phyloP scores from a whole-genome alignment of 1,140 invertebrate genomes.

The Tetranychus cinnabarinus region DNA sequence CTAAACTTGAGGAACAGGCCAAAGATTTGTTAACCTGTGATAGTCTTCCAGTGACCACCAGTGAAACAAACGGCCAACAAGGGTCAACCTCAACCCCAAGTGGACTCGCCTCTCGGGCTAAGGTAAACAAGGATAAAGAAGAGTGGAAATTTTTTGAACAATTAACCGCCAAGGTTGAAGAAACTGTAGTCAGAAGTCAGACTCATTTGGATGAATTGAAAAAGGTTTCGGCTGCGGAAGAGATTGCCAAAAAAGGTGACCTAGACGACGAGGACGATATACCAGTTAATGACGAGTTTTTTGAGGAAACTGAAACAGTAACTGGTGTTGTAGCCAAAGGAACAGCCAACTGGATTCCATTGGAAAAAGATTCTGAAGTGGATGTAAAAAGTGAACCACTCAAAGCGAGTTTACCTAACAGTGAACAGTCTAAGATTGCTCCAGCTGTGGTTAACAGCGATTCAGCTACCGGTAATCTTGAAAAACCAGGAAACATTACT shows the following conservation, averaged over 20 bases:
- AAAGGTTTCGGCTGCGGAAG: conserved; percentile 8
- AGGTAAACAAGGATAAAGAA: conserved; percentile 18
- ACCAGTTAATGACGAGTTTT: conserved; percentile 4
- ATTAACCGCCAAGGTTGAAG: conserved; percentile 22
- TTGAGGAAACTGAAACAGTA: neutral
- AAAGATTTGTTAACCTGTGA: neutral
- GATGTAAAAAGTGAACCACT: neutral
- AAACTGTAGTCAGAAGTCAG: conserved; percentile 21
- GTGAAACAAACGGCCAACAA: neutral
- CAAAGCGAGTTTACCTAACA: neutral
- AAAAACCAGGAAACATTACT: no score
- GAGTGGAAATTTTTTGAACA: conserved; percentile 24
- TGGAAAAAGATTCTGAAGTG: neutral
- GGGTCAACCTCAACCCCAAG: neutral
- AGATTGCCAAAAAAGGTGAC: conserved; percentile 9
- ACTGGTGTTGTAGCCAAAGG: neutral
- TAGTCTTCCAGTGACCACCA: conserved; percentile 1
- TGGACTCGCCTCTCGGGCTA: neutral
- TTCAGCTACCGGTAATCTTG: no score
- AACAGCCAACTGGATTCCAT: neutral
- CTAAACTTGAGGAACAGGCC: neutral
- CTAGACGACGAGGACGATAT: conserved; percentile 7
- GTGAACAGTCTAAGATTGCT: neutral
- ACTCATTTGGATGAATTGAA: conserved; percentile 19
- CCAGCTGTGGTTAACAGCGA: neutral